Base-by-base conservation (phyloP, 1,140 invertebrate genomes). In the Brachionus koreanus region DNA sequence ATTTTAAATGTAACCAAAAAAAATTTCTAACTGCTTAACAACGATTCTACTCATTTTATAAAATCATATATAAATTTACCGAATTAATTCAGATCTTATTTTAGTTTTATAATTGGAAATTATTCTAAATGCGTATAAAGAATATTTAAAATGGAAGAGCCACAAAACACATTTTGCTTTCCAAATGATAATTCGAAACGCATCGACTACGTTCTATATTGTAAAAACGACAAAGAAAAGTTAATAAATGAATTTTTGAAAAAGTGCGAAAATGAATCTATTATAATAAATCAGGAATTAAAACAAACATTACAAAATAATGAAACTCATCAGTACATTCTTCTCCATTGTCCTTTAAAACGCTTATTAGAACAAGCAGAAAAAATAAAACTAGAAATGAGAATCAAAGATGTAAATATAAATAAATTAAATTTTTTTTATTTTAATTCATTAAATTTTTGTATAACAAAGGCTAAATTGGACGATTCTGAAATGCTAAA, bases 311-410 rank as follows among this genome's bases (percentile, higher is more conserved):
- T 6, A 84, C 84, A n/a, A n/a, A n/a, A n/a, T n/a, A n/a, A n/a
- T n/a, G 85, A 84, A 19, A 83, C 87, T 5, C 75, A 85, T 29
- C 85, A 86, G 5, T 88, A 85, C 67, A 83, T 85, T 12, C 85
- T 87, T 29, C 74, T 89, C 0, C 85, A 87, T 61, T 86, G 85
- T 83, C 86, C 88, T 0, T 86, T 88, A 57, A 85, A 86, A 19
- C 83, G 86, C 61, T 83, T 88, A 25, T 87, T 86, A 79, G 61
- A 84, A 33, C 86, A 88, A 79, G 88, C 88, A 5, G 87, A 89
- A 74, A 85, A 83, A 12, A 84, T 86, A 12, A 85, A 86, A 63
- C 57, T 89, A 10, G 86, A 89, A 76, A 85, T 89, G 84, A 87
- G 88, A 39, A 16, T 57, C 19, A 57, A 19, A 7, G 6, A 57